A percentile compares a stretch with the other conserved stretches of the same genome.
These are phyloP conservation scores for Trinectes maculatus DNA, from an alignment of 2,113 vertebrate species.

Conservation along the genomic window DNA sequence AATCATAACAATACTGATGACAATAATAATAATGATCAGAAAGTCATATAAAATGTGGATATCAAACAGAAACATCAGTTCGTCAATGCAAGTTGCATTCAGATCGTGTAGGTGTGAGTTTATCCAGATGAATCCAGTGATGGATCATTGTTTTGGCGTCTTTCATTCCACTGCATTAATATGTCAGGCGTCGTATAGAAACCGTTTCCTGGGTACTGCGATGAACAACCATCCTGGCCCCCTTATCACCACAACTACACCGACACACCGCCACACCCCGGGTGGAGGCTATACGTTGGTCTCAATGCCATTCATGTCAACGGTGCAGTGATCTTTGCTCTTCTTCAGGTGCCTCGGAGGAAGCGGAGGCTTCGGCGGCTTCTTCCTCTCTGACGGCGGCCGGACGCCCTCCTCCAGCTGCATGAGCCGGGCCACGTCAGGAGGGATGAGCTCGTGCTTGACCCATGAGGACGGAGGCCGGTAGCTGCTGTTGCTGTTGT, in stretches of 20 bases:
- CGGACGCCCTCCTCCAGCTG: slow-evolving; percentile 86
- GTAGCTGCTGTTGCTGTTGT: slow-evolving; percentile 90
- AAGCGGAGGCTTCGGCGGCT: slow-evolving; percentile 66
- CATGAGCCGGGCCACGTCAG: slow-evolving; percentile 85
- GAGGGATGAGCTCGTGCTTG: slow-evolving; percentile 81
- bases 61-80: slow-evolving; percentile 52
- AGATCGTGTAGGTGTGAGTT: slow-evolving; percentile 1
- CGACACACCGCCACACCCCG: neutral
- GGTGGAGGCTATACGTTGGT: slow-evolving; percentile 81
- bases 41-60: slow-evolving; percentile 57
- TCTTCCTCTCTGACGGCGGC: slow-evolving; percentile 78
- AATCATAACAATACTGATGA: too few species aligned
- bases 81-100: slow-evolving; percentile 3
- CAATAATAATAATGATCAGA: too few species aligned
- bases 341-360: slow-evolving; percentile 83
- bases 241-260: neutral
- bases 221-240: too few species aligned
- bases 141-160: slow-evolving; percentile 8
- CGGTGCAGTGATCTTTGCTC: slow-evolving; percentile 88
- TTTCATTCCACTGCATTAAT: neutral
- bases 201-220: too few species aligned
- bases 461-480: slow-evolving; percentile 72
- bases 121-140: neutral
- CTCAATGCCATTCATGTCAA: slow-evolving; percentile 96
- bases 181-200: too few species aligned